Evolutionary conservation across 2,113 vertebrate genomes (phyloP).

Genomic region (Falcunculus frontatus): DNA sequence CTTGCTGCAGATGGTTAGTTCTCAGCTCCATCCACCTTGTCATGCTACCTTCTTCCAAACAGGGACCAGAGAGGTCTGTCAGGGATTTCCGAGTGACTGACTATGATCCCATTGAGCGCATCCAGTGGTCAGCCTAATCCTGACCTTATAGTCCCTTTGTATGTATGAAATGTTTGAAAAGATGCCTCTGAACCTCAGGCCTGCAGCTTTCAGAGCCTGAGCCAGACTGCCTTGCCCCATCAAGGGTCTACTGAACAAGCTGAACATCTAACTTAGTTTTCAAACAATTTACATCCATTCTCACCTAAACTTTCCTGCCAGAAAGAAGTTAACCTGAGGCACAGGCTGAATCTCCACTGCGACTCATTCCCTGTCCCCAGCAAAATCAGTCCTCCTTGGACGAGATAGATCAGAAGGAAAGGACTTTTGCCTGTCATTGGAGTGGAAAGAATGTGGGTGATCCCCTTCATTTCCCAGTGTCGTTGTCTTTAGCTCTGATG

Average conservation of each 20-base stretch:
- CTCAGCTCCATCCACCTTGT: background rate
- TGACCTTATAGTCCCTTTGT: background rate
- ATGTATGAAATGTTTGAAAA: background rate
- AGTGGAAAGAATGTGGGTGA: background rate
- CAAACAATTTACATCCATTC: background rate
- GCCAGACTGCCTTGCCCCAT: background rate
- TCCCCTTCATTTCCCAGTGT: background rate
- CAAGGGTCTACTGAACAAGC: background rate
- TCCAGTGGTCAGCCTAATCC: background rate
- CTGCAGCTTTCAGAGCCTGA: background rate
- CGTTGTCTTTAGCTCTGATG: background rate
- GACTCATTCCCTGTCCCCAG: background rate
- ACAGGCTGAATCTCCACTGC: background rate
- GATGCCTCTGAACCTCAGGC: background rate
- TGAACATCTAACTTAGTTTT: background rate
- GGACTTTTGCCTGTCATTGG: rapidly evolving
- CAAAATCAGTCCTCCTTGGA: background rate
- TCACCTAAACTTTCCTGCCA: background rate
- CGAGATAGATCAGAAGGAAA: background rate
- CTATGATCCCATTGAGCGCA: background rate
- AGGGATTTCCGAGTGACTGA: background rate
- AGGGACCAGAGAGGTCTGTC: background rate
- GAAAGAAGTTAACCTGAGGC: background rate
- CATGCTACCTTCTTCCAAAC: background rate
- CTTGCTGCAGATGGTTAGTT: background rate